A percentile compares a stretch with the other conserved stretches of the same genome.
Evolutionary conservation across 1,140 invertebrate species (phyloP).

Genomic region (Drosophila malerkotliana): DNA sequence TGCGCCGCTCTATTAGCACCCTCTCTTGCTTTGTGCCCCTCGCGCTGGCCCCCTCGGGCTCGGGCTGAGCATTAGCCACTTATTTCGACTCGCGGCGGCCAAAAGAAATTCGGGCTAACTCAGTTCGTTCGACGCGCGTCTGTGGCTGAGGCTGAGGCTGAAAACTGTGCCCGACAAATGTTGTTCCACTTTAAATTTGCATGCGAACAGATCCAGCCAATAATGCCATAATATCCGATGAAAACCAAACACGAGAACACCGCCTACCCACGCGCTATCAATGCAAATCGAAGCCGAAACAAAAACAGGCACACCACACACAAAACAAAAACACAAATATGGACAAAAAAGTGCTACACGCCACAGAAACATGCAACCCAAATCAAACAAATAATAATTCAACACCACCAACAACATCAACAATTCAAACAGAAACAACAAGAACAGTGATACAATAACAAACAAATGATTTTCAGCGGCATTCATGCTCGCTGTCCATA

Average conservation of each 20-base stretch:
- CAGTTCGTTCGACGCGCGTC: slow-evolving; percentile 79
- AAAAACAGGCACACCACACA: slow-evolving; percentile 29
- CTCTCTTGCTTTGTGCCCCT: slow-evolving; percentile 2
- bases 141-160: slow-evolving; percentile 58
- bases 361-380: slow-evolving; percentile 48
- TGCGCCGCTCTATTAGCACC: slow-evolving; percentile 74
- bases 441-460: slow-evolving; percentile 41
- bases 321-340: slow-evolving; percentile 30
- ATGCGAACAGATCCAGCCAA: slow-evolving; percentile 53
- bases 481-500: slow-evolving; percentile 10
- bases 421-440: slow-evolving; percentile 26
- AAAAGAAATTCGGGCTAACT: slow-evolving; percentile 65
- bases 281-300: slow-evolving; percentile 52
- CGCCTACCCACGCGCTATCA: slow-evolving; percentile 54
- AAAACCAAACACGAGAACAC: slow-evolving; percentile 1
- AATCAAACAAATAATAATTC: slow-evolving; percentile 64
- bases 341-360: slow-evolving; percentile 45
- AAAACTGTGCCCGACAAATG: slow-evolving; percentile 54
- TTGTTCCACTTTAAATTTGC: slow-evolving; percentile 65
- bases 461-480: slow-evolving; percentile 35
- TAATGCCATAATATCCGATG: slow-evolving; percentile 42
- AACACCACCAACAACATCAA: slow-evolving; percentile 43
- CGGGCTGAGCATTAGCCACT: slow-evolving; percentile 11
- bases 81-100: slow-evolving; percentile 50
- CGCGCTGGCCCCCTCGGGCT: neutral